Base-by-base conservation (phyloP, 2,113 vertebrate genomes). In the Clarias gariepinus region DNA sequence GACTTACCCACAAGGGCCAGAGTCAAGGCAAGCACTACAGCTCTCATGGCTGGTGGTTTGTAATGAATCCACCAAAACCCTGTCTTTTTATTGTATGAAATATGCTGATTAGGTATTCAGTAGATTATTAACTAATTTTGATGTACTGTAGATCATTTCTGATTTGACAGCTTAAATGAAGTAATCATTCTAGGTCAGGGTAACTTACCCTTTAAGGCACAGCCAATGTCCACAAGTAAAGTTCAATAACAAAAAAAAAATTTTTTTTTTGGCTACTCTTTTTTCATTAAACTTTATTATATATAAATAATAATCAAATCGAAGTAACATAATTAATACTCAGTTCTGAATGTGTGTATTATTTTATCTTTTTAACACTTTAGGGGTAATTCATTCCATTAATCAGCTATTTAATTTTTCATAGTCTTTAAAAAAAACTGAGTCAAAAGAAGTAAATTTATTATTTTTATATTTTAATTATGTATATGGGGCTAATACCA, bases 1-100 rank as follows among this genome's bases (percentile, higher is more conserved):
- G 57, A 92, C 96, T 96, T 92, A 97, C 96, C 95, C 92, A 94
- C 96, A 11, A 97, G 89, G 92, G 95, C 94, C 90, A 97, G 87
- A 74, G 80, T 89, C 87, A 97, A 87, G 33, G 92, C 91, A 33
- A 98, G 92, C 83, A 95, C 82, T 91, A 96, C 91, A 80, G 83
- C 94, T 94, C 91, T 97, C 97, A 97, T 97, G 91, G 86, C 90
- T 91, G 90, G 82, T 84, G 87, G n/a, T 85, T 52, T 91, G 92
- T 93, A 76, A 76, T 33, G 6, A 9, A 74, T 66, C 15, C 60
- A 81, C 60, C n/a, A n/a, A 69, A 16, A 64, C 0, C 52, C 36
- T 25, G 47, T 0, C 13, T 87, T 91, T 93, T 93, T 93, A 93
- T 90, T 91, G 30, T 3, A 87, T 63, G 66, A n/a, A 23, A 87